A percentile compares a stretch with the other conserved stretches of the same genome.
phyloP scores from a whole-genome alignment of 2,888 invertebrate genomes.

The Nasonia oneida region DNA sequence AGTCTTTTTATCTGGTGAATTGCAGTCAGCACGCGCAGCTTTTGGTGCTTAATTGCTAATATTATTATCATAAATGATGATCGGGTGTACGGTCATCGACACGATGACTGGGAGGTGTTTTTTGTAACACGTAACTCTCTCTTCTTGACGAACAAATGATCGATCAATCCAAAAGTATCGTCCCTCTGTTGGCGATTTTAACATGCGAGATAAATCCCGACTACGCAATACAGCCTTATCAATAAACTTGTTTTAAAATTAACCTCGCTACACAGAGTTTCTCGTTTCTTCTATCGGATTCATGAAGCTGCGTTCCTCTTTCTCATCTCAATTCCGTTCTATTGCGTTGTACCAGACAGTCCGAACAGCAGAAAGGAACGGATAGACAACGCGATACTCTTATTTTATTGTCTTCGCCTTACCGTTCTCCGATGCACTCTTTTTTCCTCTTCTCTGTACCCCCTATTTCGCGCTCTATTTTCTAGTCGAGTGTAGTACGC shows the following conservation, averaged over 20 bases:
- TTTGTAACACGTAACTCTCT: too few relatives aligned
- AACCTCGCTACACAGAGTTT: neutral
- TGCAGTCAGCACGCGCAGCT: too few relatives aligned
- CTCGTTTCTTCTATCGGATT: neutral
- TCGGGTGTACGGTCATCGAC: too few relatives aligned
- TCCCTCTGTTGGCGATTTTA: neutral
- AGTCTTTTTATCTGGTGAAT: too few relatives aligned
- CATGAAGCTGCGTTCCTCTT: neutral
- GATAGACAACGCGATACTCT: neutral
- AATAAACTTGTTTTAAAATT: neutral
- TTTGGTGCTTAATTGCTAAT: too few relatives aligned
- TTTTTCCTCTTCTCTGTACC: neutral
- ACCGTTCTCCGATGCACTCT: neutral
- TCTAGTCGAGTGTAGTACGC: slow-evolving; percentile 15
- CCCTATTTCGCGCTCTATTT: neutral
- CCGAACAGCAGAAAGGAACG: neutral
- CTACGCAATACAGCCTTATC: too few relatives aligned
- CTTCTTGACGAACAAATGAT: too few relatives aligned
- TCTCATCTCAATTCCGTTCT: neutral
- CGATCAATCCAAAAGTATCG: neutral
- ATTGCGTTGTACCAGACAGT: neutral
- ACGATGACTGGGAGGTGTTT: too few relatives aligned
- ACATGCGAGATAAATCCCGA: neutral
- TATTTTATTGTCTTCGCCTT: slow-evolving; percentile 34
- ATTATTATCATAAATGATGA: too few relatives aligned